phyloP scores from a whole-genome alignment of 2,888 invertebrate species.

The Drosophila antonietae region DNA sequence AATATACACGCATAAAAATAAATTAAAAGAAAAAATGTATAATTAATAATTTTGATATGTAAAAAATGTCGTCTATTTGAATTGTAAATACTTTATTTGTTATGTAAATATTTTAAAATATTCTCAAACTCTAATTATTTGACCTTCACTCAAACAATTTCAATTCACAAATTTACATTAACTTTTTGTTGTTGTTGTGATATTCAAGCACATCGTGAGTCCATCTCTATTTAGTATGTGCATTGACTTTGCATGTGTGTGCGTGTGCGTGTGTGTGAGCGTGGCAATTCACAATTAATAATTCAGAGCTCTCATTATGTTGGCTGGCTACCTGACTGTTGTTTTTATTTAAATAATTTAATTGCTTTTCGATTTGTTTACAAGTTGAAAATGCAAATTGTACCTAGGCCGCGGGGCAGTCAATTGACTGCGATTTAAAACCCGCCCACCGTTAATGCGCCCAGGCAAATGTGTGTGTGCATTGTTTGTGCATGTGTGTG shows the following conservation, averaged over 20 bases:
- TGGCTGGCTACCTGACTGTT: constrained; percentile 50
- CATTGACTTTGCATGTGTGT: constrained; percentile 10
- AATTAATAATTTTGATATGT: no score
- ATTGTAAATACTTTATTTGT: background rate
- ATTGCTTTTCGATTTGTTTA: constrained; percentile 80
- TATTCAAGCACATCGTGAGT: constrained; percentile 5
- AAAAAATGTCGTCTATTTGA: no score
- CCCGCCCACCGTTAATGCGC: constrained; percentile 51
- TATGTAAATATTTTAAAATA: background rate
- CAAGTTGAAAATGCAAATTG: constrained; percentile 76
- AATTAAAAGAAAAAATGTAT: no score
- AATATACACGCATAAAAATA: no score
- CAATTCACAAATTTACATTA: background rate
- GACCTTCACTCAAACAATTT: background rate
- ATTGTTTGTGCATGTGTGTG: background rate
- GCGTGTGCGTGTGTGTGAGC: constrained; percentile 4
- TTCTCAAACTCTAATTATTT: background rate
- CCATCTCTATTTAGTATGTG: constrained; percentile 41
- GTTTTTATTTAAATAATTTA: constrained; percentile 80
- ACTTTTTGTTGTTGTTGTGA: background rate
- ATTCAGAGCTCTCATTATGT: constrained; percentile 76
- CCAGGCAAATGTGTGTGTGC: constrained; percentile 24
- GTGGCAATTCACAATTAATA: constrained; percentile 66
- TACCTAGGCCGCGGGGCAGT: constrained; percentile 65
- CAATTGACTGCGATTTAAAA: constrained; percentile 77